Base-by-base conservation (phyloP, 2,888 invertebrate genomes). In the Habroteleia sp. region DNA sequence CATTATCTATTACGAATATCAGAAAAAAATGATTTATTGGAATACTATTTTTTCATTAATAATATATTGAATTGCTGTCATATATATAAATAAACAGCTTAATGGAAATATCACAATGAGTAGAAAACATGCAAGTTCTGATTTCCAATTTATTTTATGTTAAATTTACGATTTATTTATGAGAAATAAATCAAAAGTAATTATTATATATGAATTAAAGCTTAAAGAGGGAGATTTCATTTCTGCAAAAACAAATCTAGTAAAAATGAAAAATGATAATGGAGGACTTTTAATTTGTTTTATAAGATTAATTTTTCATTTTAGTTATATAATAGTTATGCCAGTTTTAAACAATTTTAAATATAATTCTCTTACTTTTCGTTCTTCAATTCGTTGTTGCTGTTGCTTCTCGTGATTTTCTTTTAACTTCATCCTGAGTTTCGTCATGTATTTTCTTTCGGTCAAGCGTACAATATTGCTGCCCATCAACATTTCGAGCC, bases 401-500 rank as follows among this genome's bases (percentile, higher is more conserved):
- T 93, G 92, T 74, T 90, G 90, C 75, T 91, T 91, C 78, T 92
- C 92, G 82, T 92, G 92, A 81, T 93, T 93, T 35, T 91, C 91
- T 25, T 92, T 89, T 77, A 94, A 92, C 41, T 92, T 89, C 31
- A 92, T 90, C 83, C 93, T 92, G 52, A 94, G 89, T 16, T 91
- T 90, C 73, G 90, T 91, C 93, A 94, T 93, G 88, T 92, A 94
- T 73, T 89, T 89, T 79, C 93, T 90, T 87, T 93, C 93, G 1
- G 93, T 93, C 66, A 94, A 90, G 79, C 91, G 90, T 56, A 93
- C 92, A 80, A 93, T 89, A 86, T 92, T 93, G 16, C 91, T 91
- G 52, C 93, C 93, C 93, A 93, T 93, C 74, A 93, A 90, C 87
- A 91, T 91, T 88, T 94, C 93, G 82, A 94, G 88, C 13, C 92